These are phyloP conservation scores for Crotalus tigris DNA, from an alignment of 2,113 vertebrate genomes.

Conservation along the genomic window DNA sequence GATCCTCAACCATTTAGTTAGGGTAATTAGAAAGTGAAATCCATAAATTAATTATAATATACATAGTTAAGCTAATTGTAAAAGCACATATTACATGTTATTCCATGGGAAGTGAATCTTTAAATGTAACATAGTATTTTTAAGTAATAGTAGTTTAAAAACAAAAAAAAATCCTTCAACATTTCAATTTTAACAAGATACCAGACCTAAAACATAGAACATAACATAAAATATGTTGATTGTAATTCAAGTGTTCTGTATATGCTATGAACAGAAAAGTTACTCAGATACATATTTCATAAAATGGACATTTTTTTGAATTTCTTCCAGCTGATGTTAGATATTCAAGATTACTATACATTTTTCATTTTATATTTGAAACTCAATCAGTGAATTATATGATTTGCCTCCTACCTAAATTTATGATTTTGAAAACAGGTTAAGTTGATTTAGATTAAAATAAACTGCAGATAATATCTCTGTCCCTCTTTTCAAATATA, in stretches of 20 bases:
- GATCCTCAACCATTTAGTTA: background rate
- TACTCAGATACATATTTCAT: background rate
- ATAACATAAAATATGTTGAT: background rate
- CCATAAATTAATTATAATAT: background rate
- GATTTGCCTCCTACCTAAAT: background rate
- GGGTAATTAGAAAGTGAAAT: conserved; percentile 12
- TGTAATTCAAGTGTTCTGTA: background rate
- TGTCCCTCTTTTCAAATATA: background rate
- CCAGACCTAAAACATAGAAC: background rate
- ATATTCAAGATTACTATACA: background rate
- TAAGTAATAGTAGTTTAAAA: conserved; percentile 50
- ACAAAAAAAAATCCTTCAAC: background rate
- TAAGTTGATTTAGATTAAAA: background rate
- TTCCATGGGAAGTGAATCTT: conserved; percentile 37
- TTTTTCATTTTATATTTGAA: background rate
- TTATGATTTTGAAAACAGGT: background rate
- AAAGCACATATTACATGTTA: conserved; percentile 53
- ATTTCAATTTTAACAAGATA: background rate
- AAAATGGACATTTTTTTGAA: background rate
- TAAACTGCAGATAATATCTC: background rate
- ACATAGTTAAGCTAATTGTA: conserved; percentile 47
- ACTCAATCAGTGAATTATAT: background rate
- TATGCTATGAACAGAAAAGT: background rate
- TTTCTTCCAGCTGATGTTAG: background rate
- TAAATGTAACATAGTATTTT: conserved; percentile 36